Base-by-base conservation (phyloP, 2,797 vertebrate genomes). In the Lutra lutra region DNA sequence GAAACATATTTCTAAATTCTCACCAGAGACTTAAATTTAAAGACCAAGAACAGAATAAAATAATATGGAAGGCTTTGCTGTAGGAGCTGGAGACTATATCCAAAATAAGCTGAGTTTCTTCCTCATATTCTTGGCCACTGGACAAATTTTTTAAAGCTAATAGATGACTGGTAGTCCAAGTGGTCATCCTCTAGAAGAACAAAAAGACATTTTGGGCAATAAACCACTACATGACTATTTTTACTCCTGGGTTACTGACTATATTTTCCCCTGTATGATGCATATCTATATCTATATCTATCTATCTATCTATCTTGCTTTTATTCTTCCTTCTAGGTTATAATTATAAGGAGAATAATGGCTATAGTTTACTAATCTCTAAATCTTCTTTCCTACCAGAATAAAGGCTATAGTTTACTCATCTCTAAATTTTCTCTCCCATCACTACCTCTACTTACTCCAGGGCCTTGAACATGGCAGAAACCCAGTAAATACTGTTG, bases 1-100 rank as follows among this genome's bases (percentile, higher is more conserved):
- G 70, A 95, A 78, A 13, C 23, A 60, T 80, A 32, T 77, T 87
- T 83, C 84, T 72, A 77, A 60, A 78, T 68, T 62, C n/a, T 96
- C 38, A 32, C 58, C 48, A 35, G 40, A 89, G n/a, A 38, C 7
- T 13, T 64, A 75, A 87, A 66, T 88, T 43, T 86, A 12, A 94
- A 95, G 54, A 78, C 43, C 29, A 70, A 68, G n/a, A 87, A 58
- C 51, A 86, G 75, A 77, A 75, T 66, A 60, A 68, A 68, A 9
- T 51, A 14, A 70, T 20, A 3, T 6, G 6, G 27, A 89, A 87
- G 29, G 3, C 27, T 93, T 93, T 60, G 29, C 32, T 83, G 2
- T 79, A 51, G 60, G 80, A 83, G 27, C 18, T 83, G 7, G 23
- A 91, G 75, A 94, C 5, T 11, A 0, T 83, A 93, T 82, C 48